Base-by-base conservation (phyloP, 2,113 vertebrate species). In the Hippocampus mohnikei region DNA sequence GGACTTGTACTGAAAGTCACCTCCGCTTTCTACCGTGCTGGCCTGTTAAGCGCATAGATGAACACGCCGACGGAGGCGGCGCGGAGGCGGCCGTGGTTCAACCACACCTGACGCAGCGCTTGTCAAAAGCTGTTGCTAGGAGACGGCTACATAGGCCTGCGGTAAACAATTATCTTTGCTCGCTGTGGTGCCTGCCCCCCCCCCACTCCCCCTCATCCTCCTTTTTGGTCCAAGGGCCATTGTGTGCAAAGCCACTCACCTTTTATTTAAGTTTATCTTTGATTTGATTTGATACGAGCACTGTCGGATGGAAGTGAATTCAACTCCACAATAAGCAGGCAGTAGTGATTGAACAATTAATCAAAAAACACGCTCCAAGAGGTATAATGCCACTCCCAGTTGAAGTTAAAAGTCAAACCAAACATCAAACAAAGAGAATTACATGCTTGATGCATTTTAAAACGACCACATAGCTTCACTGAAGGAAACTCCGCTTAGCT, bases 41-140 rank as follows among this genome's bases (percentile, higher is more conserved):
- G 53, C 48, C 41, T 25, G 59, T 70, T 16, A 53, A 44, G 42
- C 10, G 52, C 67, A 67, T 56, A 27, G 70, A 67, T 53, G 37
- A 69, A 70, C 63, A 55, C 67, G 27, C 73, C 20, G n/a, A 2
- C 27, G 18, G 59, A 81, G 86, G 83, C 89, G 85, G 91, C 87
- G 91, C 90, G 80, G 80, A 74, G 84, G 93, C 91, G 85, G 84
- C 84, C 86, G 85, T 73, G 89, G 84, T 90, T 89, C 76, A 37
- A 90, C 88, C 87, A 91, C 90, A 91, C 91, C 91, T 93, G 90
- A 94, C 93, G 91, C 70, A 84, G 72, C 85, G 91, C 90, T 90
- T 89, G 90, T 87, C 78, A 86, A 65, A 84, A 75, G 84, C 74
- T 81, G 93, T 95, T 96, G 94, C 95, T 94, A 94, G 94, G 95